phyloP scores from a whole-genome alignment of 2,113 vertebrate species.

The Vulpes vulpes region DNA sequence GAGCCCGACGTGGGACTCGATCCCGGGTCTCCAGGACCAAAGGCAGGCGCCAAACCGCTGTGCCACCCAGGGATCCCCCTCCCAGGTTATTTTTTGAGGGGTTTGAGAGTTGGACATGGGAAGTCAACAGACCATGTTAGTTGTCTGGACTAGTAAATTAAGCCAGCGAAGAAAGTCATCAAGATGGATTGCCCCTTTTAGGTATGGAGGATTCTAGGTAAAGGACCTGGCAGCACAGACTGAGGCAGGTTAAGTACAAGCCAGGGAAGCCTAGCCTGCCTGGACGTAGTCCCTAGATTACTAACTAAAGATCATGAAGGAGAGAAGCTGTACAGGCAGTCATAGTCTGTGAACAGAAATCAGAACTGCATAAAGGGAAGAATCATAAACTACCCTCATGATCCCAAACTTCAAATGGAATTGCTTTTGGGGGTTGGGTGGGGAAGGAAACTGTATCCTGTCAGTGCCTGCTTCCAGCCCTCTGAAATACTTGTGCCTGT shows the following conservation, averaged over 20 bases:
- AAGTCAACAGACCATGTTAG: not conserved
- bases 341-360: not conserved
- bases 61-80: no score
- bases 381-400: no score
- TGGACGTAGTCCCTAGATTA: not conserved
- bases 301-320: not conserved
- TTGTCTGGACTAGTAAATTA: not conserved
- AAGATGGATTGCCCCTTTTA: not conserved
- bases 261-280: not conserved
- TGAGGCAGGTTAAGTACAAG: not conserved
- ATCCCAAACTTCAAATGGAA: not conserved
- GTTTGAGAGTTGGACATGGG: not conserved
- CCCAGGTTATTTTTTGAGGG: not conserved
- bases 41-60: no score
- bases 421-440: rapidly evolving
- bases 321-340: not conserved
- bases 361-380: not conserved
- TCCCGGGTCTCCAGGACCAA: no score
- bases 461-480: not conserved
- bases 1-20: no score
- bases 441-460: not conserved
- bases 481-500: not conserved
- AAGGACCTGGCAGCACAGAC: not conserved
- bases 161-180: not conserved
- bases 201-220: not conserved